phyloP scores from a whole-genome alignment of 2,113 vertebrate genomes.

The Bettongia penicillata region DNA sequence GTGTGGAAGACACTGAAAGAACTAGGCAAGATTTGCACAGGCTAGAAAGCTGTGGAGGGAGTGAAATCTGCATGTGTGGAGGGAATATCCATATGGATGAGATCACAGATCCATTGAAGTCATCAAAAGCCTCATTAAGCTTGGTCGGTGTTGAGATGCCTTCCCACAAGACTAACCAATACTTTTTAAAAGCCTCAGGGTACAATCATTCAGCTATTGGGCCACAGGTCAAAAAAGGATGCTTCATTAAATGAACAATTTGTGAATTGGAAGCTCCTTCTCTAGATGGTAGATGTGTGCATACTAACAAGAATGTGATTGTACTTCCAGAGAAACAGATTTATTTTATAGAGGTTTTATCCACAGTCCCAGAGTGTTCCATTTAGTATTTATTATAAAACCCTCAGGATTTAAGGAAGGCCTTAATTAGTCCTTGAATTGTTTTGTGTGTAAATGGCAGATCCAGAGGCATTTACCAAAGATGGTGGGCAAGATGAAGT shows the following conservation, averaged over 20 bases:
- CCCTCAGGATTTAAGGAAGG: background rate
- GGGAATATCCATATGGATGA: background rate
- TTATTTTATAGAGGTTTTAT: background rate
- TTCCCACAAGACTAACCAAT: background rate
- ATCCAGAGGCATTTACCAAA: background rate
- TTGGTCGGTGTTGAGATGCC: background rate
- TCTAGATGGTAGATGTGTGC: background rate
- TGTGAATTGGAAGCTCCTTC: background rate
- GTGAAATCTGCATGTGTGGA: background rate
- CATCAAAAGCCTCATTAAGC: background rate
- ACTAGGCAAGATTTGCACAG: background rate
- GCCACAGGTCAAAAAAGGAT: background rate
- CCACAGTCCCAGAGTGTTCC: background rate
- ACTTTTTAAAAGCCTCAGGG: background rate
- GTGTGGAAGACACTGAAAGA: too few species aligned
- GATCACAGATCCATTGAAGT: background rate
- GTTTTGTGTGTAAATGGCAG: background rate
- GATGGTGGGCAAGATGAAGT: background rate
- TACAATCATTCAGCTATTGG: background rate
- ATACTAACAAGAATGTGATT: background rate
- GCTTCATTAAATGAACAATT: constrained; percentile 10
- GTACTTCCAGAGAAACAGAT: constrained; percentile 13
- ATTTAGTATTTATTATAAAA: background rate
- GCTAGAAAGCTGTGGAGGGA: background rate
- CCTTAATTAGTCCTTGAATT: background rate